Conservation (phyloP, 2,888 invertebrate species). For the Baronia brevicornis region DNA sequence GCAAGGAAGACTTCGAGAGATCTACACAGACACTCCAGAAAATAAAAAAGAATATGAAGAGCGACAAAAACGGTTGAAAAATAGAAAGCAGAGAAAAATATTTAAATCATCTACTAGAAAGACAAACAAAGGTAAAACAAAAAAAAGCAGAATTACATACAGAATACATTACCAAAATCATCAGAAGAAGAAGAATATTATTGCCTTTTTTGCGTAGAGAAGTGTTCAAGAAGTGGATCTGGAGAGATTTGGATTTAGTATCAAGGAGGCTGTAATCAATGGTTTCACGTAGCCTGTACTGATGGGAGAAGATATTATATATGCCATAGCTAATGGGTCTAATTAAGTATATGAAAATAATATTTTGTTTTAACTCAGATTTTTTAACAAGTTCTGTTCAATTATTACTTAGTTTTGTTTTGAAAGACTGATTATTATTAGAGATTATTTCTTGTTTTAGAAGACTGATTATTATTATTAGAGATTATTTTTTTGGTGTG, state of each 20-base stretch:
- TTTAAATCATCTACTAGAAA: no score
- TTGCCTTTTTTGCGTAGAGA: constrained; percentile 17
- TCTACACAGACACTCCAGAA: constrained; percentile 25
- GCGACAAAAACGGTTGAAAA: constrained; percentile 11
- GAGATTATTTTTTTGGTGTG: no score
- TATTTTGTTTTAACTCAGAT: not conserved
- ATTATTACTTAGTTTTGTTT: no score
- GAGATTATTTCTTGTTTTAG: no score
- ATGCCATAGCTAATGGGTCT: no score
- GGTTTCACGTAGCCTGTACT: no score
- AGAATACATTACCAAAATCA: constrained; percentile 5
- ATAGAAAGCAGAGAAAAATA: constrained; percentile 14
- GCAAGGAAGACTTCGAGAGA: constrained; percentile 13
- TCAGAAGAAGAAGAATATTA: constrained; percentile 18
- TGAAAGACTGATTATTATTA: no score
- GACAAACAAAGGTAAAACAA: constrained; percentile 8
- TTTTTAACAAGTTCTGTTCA: no score
- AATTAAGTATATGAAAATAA: no score
- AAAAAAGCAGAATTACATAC: constrained; percentile 1
- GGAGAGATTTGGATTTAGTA: constrained; percentile 20
- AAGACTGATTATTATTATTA: no score
- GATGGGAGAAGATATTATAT: constrained; percentile 8
- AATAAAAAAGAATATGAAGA: constrained; percentile 21
- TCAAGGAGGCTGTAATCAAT: constrained; percentile 13
- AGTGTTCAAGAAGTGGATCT: constrained; percentile 18